Conservation (phyloP, 2,888 invertebrate species). For the Trissoscelio sp. region DNA sequence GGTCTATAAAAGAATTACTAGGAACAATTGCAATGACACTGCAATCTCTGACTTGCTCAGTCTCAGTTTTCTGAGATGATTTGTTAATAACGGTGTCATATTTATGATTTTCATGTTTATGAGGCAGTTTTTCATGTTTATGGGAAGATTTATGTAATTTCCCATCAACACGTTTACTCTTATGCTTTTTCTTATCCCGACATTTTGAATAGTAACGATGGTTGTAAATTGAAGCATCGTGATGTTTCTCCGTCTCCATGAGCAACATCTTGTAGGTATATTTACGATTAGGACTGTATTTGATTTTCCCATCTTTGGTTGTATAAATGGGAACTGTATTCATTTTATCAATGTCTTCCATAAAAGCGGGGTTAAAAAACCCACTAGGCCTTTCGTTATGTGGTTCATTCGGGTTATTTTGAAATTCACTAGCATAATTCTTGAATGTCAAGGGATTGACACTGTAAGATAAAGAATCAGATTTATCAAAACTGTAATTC, state of each 20-base stretch:
- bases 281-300: conserved; percentile 81
- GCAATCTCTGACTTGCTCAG: conserved; percentile 60
- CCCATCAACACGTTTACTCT: conserved; percentile 39
- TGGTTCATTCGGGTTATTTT: conserved; percentile 24
- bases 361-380: conserved; percentile 77
- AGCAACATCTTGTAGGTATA: conserved; percentile 79
- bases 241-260: conserved; percentile 76
- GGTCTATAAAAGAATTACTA: conserved; percentile 27
- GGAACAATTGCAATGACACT: conserved; percentile 65
- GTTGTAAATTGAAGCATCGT: conserved; percentile 31
- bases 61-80: conserved; percentile 39
- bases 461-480: conserved; percentile 73
- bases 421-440: conserved; percentile 56
- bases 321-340: conserved; percentile 81
- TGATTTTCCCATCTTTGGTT: conserved; percentile 82
- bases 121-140: neutral
- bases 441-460: conserved; percentile 63
- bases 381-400: conserved; percentile 69
- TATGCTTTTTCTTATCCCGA: conserved; percentile 49
- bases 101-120: conserved; percentile 31
- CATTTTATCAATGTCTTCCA: conserved; percentile 76
- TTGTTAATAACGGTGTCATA: conserved; percentile 15
- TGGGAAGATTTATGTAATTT: conserved; percentile 27
- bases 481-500: conserved; percentile 73
- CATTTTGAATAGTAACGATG: conserved; percentile 26